phyloP scores from a whole-genome alignment of 2,888 invertebrate genomes.

The Drosophila silvestris region DNA sequence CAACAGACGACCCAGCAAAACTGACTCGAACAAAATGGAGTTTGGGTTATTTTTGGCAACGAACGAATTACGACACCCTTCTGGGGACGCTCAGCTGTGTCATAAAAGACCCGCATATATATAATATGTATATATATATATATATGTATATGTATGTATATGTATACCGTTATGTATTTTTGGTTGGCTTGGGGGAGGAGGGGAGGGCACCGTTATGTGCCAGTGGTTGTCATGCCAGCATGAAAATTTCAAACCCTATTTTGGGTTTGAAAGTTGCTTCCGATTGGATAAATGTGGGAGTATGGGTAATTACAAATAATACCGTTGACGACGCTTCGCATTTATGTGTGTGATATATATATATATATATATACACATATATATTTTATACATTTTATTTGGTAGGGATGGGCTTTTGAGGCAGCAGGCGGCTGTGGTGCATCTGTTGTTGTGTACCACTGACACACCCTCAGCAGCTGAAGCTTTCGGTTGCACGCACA shows the following conservation, averaged over 20 bases:
- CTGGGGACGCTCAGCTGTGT: slow-evolving; percentile 48
- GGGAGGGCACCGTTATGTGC: slow-evolving; percentile 20
- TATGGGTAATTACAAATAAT: slow-evolving; percentile 83
- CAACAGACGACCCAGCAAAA: slow-evolving; percentile 7
- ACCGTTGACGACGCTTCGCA: slow-evolving; percentile 35
- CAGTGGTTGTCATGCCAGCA: slow-evolving; percentile 65
- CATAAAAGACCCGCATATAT: slow-evolving; percentile 53
- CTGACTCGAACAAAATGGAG: slow-evolving; percentile 67
- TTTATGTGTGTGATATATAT: slow-evolving; percentile 5
- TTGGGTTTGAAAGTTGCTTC: slow-evolving; percentile 83
- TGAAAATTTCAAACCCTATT: slow-evolving; percentile 77
- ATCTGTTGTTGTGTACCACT: slow-evolving; percentile 71
- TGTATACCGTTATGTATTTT: slow-evolving; percentile 42
- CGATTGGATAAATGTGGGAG: slow-evolving; percentile 81
- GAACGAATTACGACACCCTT: slow-evolving; percentile 82
- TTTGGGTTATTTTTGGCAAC: slow-evolving; percentile 76
- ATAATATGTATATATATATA: slow-evolving; percentile 15
- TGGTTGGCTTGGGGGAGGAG: not conserved
- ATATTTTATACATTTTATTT: not conserved
- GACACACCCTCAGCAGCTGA: slow-evolving; percentile 69
- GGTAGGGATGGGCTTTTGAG: slow-evolving; percentile 27
- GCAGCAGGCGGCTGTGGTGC: slow-evolving; percentile 41
- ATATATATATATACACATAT: not conserved
- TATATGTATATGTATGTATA: slow-evolving; percentile 8
- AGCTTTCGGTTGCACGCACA: slow-evolving; percentile 1